Evolutionary conservation across 2,797 vertebrate species (phyloP).

Genomic region (Ceryle rudis): DNA sequence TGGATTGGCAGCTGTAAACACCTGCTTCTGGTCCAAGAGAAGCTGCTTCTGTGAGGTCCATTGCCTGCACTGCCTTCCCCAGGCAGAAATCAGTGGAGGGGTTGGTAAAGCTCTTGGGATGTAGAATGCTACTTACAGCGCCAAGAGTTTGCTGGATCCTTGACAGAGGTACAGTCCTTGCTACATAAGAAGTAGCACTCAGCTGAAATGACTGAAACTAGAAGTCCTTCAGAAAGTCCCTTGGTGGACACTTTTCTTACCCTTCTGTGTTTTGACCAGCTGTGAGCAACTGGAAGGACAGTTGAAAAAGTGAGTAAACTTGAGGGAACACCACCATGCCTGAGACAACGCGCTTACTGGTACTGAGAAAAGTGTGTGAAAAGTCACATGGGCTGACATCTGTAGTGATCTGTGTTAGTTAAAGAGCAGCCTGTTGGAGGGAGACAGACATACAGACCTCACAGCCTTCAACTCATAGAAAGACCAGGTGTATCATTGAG

Average conservation of each 20-base stretch:
- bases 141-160: neutral
- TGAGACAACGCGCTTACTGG: rapidly evolving
- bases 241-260: neutral
- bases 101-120: neutral
- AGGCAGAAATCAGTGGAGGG: neutral
- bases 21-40: neutral
- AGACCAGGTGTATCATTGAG: neutral
- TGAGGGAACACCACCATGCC: rapidly evolving
- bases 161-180: neutral
- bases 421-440: neutral
- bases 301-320: neutral
- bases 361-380: neutral
- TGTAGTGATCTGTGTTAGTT: neutral
- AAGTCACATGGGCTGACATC: neutral
- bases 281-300: neutral
- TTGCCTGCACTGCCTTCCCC: neutral
- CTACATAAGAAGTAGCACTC: neutral
- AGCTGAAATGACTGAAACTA: neutral
- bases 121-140: neutral
- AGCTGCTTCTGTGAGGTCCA: neutral
- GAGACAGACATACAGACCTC: neutral
- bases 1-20: neutral
- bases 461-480: neutral
- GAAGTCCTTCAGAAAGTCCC: slow-evolving; percentile 2
- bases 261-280: neutral